Evolutionary conservation across 2,888 invertebrate species (phyloP), one percentile per base, ranked within the genome.

Genomic region (Stegophylla sp.): DNA sequence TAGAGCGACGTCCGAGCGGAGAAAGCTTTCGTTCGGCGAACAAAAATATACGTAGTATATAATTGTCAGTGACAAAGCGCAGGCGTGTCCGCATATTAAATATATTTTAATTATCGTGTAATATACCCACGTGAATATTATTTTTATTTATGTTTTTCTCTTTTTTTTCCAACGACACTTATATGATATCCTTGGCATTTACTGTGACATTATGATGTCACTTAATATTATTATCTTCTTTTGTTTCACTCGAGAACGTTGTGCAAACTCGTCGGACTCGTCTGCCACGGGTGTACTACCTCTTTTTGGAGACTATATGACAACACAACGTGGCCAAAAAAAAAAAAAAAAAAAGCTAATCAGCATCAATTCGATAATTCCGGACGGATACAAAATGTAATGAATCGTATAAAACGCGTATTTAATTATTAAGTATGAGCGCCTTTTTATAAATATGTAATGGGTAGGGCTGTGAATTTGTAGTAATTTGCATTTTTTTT

Each of bases 121-220:
- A n/a, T n/a, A 45, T 5, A 45, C 45, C 59, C 59, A 43, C 59
- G 59, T 59, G 10, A 23, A 23, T 71, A 56, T 20, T 69, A 12
- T 59, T 41, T 43, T 26, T 3, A 20, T n/a, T 10, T 56, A 3
- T 20, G n/a, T 56, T 56, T 56, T 2, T 56, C 7, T 34, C 3
- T 34, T 34, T 34, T 34, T 34, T 34, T 34, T 34, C 34, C 34
- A 5, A 34, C 34, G 34, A 56, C 20, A 23, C 9, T 15, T 15
- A 56, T 56, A n/a, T n/a, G n/a, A 17, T 28, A 63, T 61, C 75
- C 75, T 76, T 76, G 75, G 53, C 64, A 76, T 76, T 76, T 76
- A 74, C 34, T 23, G 56, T 56, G 20, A 56, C 51, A 34, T 28
- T n/a, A n/a, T n/a, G 43, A 72, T n/a, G 63, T 77, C 23, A 53